A percentile compares a stretch with the other conserved stretches of the same genome.
Evolutionary conservation across 2,113 vertebrate genomes (phyloP).

Genomic region (Ageneiosus marmoratus): DNA sequence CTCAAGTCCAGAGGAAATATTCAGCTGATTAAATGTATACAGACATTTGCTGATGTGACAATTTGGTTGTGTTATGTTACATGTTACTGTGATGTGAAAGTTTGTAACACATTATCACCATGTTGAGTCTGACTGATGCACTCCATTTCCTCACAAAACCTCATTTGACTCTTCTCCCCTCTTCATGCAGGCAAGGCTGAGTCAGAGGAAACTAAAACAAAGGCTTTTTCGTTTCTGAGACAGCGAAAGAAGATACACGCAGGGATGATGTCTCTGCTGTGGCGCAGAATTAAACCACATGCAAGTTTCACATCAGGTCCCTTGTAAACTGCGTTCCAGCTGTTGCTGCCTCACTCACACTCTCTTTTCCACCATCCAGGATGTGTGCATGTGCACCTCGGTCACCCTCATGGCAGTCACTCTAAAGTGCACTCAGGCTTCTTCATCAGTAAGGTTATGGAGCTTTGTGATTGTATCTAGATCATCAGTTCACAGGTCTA

Average conservation of each 20-base stretch:
- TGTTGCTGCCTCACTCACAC: not conserved
- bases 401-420: not conserved
- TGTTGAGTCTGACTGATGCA: not conserved
- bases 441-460: too few species aligned
- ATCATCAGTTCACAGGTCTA: not conserved
- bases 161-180: not conserved
- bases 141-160: slow-evolving; percentile 23
- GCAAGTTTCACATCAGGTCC: slow-evolving; percentile 23
- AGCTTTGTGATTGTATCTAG: not conserved
- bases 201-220: slow-evolving; percentile 26
- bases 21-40: not conserved
- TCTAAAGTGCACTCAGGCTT: not conserved
- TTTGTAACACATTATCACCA: not conserved
- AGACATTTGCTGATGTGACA: not conserved
- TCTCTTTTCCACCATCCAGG: slow-evolving; percentile 4
- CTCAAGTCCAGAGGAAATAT: not conserved
- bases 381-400: not conserved
- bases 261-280: slow-evolving; percentile 11
- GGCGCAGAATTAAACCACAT: slow-evolving; percentile 31
- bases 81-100: not conserved
- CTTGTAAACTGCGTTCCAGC: not conserved
- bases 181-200: not conserved
- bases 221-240: slow-evolving; percentile 4
- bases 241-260: not conserved
- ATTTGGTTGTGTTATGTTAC: not conserved